A percentile compares a stretch with the other conserved stretches of the same genome.
Conservation (phyloP, 92 coral and sea anemone genomes). For the Phymanthus crucifer region DNA sequence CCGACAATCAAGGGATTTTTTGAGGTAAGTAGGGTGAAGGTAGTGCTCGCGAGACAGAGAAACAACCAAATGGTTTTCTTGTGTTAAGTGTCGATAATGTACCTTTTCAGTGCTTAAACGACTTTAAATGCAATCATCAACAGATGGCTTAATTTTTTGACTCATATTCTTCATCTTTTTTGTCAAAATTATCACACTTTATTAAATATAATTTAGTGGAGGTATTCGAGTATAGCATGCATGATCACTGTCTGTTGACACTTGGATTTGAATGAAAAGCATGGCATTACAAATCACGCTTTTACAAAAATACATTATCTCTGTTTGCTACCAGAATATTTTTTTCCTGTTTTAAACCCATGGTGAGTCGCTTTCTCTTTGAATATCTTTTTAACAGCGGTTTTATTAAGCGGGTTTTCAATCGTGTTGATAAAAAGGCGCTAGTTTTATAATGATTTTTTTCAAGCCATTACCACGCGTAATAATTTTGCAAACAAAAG, state of each 20-base stretch:
- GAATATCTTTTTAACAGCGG: background rate
- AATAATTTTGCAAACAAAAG: slow-evolving; percentile 23
- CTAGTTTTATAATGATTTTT: background rate
- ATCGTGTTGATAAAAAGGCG: background rate
- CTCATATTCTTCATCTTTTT: slow-evolving; percentile 3
- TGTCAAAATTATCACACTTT: background rate
- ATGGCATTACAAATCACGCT: background rate
- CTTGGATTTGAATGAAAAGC: slow-evolving; percentile 5
- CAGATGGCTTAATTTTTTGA: background rate
- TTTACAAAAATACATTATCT: background rate
- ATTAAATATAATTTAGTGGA: background rate
- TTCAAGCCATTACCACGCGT: slow-evolving; percentile 7
- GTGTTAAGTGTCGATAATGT: background rate
- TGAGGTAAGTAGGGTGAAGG: slow-evolving; percentile 55
- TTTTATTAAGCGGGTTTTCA: background rate
- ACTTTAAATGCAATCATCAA: background rate
- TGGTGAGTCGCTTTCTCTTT: background rate
- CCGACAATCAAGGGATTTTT: slow-evolving; percentile 73
- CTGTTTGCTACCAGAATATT: background rate
- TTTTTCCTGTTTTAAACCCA: background rate
- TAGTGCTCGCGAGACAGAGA: background rate
- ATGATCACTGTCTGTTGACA: slow-evolving; percentile 3
- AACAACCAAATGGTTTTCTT: background rate
- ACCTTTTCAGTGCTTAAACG: background rate
- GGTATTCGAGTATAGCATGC: background rate